Conservation (phyloP, 2,113 vertebrate species). For the Amblyopsis rosae region DNA sequence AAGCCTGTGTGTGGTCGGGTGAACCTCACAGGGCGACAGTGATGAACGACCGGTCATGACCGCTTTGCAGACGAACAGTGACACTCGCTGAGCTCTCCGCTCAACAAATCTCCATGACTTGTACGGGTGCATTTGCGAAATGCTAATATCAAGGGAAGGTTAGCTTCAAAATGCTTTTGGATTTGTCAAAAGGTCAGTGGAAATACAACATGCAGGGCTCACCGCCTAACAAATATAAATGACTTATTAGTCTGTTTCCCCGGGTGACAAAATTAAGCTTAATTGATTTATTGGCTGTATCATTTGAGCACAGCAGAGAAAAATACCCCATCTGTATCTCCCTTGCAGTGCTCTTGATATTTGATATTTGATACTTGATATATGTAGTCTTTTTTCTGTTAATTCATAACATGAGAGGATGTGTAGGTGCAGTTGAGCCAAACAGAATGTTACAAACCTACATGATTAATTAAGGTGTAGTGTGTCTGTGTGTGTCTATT, state of each 20-base stretch:
- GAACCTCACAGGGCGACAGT: not conserved
- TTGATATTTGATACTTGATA: no score
- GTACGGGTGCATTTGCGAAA: constrained; percentile 4
- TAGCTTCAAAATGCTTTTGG: constrained; percentile 16
- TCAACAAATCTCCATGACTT: constrained; percentile 22
- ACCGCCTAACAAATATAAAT: constrained; percentile 26
- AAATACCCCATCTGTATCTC: no score
- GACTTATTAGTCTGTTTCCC: constrained; percentile 32
- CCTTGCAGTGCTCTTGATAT: not conserved
- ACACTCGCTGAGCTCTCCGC: constrained; percentile 7
- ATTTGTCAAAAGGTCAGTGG: constrained; percentile 29
- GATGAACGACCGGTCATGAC: not conserved
- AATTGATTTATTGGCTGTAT: constrained; percentile 42
- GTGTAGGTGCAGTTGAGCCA: not conserved
- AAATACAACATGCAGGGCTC: constrained; percentile 28
- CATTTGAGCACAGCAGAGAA: not conserved
- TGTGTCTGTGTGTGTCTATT: not conserved
- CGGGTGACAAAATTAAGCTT: constrained; percentile 46
- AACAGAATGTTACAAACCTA: not conserved
- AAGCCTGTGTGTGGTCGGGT: not conserved
- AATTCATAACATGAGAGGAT: constrained; percentile 15
- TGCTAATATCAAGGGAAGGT: constrained; percentile 27
- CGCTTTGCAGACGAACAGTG: not conserved
- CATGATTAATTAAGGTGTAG: no score
- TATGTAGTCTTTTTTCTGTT: constrained; percentile 6